These are phyloP conservation scores for Drosophila littoralis DNA, from an alignment of 1,140 invertebrate species.

Conservation along the genomic window DNA sequence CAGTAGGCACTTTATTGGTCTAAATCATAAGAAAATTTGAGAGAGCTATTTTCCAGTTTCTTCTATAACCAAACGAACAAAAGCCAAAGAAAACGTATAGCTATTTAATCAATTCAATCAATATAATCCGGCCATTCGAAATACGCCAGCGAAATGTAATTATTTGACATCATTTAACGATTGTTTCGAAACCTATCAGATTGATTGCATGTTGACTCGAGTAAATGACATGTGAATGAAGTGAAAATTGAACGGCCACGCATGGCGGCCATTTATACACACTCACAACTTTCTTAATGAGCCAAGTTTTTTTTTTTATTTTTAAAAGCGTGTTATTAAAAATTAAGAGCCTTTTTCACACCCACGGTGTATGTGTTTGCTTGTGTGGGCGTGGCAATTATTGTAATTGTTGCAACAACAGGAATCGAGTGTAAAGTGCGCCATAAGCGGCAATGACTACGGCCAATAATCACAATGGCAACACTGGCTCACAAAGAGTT, in stretches of 20 bases:
- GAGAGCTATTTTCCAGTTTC: too few relatives aligned
- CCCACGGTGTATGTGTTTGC: conserved; percentile 8
- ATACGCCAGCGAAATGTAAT: conserved; percentile 29
- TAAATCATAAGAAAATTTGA: too few relatives aligned
- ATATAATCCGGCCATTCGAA: background rate
- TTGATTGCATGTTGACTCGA: conserved; percentile 64
- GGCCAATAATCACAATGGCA: conserved; percentile 40
- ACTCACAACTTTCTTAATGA: conserved; percentile 27
- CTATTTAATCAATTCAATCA: background rate
- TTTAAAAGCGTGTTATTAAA: conserved; percentile 77
- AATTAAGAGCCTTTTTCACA: conserved; percentile 55
- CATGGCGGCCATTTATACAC: background rate
- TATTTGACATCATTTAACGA: conserved; percentile 29
- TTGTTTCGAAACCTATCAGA: conserved; percentile 41
- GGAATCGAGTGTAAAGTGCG: conserved; percentile 23
- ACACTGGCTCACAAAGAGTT: conserved; percentile 27
- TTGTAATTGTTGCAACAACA: conserved; percentile 39
- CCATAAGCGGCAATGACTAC: conserved; percentile 27
- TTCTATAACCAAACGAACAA: background rate
- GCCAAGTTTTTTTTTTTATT: conserved; percentile 31
- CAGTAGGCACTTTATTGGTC: too few relatives aligned
- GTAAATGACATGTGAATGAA: conserved; percentile 51
- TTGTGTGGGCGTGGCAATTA: conserved; percentile 24
- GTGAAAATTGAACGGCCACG: conserved; percentile 38
- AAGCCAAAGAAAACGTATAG: background rate